A percentile compares a stretch with the other conserved stretches of the same genome.
phyloP scores from a whole-genome alignment of 1,140 invertebrate genomes.

The Pseudoatta argentina region DNA sequence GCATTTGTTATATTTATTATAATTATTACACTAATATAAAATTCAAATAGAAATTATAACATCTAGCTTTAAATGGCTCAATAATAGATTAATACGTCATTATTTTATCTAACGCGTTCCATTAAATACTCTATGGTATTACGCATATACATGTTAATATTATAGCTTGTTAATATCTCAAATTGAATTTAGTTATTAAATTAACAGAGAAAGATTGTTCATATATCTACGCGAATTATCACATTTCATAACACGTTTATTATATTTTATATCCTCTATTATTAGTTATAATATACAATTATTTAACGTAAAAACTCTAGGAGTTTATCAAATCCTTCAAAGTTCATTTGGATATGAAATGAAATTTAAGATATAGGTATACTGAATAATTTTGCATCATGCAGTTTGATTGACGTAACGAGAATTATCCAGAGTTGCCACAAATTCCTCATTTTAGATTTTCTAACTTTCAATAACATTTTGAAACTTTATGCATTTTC shows the following conservation, averaged over 20 bases:
- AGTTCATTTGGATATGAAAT: neutral
- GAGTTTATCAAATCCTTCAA: neutral
- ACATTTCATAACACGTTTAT: neutral
- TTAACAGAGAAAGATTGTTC: neutral
- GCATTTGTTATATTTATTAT: neutral
- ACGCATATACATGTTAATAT: neutral
- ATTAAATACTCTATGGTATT: conserved; percentile 8
- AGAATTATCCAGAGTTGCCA: too few species aligned
- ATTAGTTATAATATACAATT: neutral
- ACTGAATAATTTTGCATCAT: neutral
- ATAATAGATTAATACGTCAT: conserved; percentile 14
- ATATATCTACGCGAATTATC: neutral
- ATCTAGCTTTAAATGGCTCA: neutral
- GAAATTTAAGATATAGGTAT: neutral
- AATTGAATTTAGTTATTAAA: conserved; percentile 20
- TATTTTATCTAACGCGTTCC: neutral
- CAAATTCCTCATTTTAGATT: too few species aligned
- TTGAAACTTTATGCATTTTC: too few species aligned
- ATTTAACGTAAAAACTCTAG: neutral
- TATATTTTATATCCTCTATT: neutral
- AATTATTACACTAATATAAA: neutral
- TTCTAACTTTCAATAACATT: too few species aligned
- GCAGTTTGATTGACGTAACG: too few species aligned
- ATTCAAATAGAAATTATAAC: neutral
- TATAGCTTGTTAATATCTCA: neutral